Base-by-base conservation (phyloP, 2,797 vertebrate species). In the Notolabrus celidotus region DNA sequence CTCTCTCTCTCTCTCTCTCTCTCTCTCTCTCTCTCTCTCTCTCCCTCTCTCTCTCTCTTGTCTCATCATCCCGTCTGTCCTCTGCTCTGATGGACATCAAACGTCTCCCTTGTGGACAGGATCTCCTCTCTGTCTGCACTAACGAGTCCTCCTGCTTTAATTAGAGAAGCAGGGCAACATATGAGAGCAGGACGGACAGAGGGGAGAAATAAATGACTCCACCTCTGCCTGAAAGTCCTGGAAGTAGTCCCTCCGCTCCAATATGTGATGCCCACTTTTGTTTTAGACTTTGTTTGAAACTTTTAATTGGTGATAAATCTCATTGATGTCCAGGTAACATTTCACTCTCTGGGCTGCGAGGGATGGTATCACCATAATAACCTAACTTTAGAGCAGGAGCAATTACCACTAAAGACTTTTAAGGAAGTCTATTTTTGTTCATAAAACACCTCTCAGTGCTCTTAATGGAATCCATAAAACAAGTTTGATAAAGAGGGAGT, bases 101-200 rank as follows among this genome's bases (percentile, higher is more conserved):
- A 46, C 20, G 38, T 56, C 25, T 43, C 41, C 39, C 46, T 4
- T 1, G 42, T 0, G 7, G 46, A 56, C 50, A 22, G 64, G 55
- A 42, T 19, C 3, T 43, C 3, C 27, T 59, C 43, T n/a, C 76
- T 23, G 57, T 71, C 50, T 46, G 19, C 1, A 9, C 68, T 85
- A 79, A 82, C 34, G 52, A 86, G 60, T n/a, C 36, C 23, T 22
- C 23, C 27, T 2, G 60, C 69, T 79, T 86, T 86, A 84, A 88
- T 88, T 77, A 78, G 70, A 69, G 42, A 61, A 52, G 56, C 42
- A 12, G 45, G 50, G 50, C 16, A 36, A 43, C 3, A 29, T 16
- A 27, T 10, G 17, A 54, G 61, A 49, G 23, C 39, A 60, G 46
- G 50, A 38, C n/a, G 6, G 23, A 36, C 47, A 12, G 47, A 68